A percentile compares a stretch with the other conserved stretches of the same genome.
Evolutionary conservation across 2,888 invertebrate genomes (phyloP).

Genomic region (Oxyscelio sp.): DNA sequence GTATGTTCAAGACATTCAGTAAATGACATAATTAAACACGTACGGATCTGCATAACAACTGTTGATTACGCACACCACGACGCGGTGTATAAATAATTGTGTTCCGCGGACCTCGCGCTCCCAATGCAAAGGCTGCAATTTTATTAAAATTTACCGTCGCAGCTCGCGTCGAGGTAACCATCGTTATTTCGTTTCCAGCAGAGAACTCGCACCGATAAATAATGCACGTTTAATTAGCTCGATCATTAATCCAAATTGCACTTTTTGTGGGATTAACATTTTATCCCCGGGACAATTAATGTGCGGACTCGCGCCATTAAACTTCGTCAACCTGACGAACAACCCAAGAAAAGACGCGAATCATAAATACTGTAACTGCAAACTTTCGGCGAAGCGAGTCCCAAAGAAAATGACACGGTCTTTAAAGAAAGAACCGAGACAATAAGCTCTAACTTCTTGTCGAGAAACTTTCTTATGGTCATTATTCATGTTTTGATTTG

Average conservation of each 20-base stretch:
- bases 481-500: conserved; percentile 14
- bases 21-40: conserved; percentile 63
- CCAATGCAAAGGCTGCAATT: not conserved
- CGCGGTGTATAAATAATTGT: conserved; percentile 10
- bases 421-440: conserved; percentile 23
- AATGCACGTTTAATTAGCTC: conserved; percentile 52
- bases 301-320: conserved; percentile 45
- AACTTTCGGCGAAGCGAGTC: conserved; percentile 5
- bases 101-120: not conserved
- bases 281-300: conserved; percentile 38
- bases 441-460: conserved; percentile 21
- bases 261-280: conserved; percentile 30
- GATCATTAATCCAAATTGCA: conserved; percentile 50
- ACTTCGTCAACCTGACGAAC: conserved; percentile 57
- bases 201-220: conserved; percentile 15
- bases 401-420: conserved; percentile 4
- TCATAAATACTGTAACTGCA: conserved; percentile 17
- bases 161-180: not conserved
- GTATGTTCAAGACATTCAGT: conserved; percentile 44
- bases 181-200: not conserved
- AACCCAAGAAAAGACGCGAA: conserved; percentile 20
- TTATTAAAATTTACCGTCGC: conserved; percentile 16
- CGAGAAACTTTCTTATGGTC: conserved; percentile 3
- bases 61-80: conserved; percentile 36
- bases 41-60: conserved; percentile 32